Evolutionary conservation across 2,888 invertebrate species (phyloP).

Genomic region (Therioaphis trifolii): DNA sequence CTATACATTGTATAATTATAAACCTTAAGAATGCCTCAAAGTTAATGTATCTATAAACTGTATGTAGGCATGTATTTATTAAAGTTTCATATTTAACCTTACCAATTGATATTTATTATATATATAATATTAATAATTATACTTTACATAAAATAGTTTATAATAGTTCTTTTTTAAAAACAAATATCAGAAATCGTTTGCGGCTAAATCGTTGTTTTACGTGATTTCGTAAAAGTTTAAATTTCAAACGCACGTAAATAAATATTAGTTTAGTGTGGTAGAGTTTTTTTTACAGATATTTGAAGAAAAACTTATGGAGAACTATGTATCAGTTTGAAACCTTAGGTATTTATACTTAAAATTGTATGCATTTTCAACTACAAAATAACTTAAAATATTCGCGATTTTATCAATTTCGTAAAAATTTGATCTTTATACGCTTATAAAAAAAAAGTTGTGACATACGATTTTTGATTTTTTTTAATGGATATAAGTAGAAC

Average conservation of each 20-base stretch:
- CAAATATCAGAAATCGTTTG: constrained; percentile 29
- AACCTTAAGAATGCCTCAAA: constrained; percentile 35
- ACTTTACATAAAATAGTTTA: constrained; percentile 34
- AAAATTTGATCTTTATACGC: constrained; percentile 14
- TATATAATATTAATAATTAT: constrained; percentile 33
- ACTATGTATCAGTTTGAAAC: too few relatives aligned
- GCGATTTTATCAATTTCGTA: too few relatives aligned
- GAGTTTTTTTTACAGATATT: constrained; percentile 25
- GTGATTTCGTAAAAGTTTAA: constrained; percentile 24
- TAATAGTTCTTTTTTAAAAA: too few relatives aligned
- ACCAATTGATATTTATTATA: constrained; percentile 38
- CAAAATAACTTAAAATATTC: constrained; percentile 24
- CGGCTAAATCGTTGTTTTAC: constrained; percentile 15
- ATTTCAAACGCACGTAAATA: neutral
- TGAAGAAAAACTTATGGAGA: too few relatives aligned
- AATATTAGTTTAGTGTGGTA: constrained; percentile 5
- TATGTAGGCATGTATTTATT: constrained; percentile 25
- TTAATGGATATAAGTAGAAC: too few relatives aligned
- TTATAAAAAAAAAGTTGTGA: constrained; percentile 1
- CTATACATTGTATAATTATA: constrained; percentile 28
- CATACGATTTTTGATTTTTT: too few relatives aligned
- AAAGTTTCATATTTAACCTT: constrained; percentile 36
- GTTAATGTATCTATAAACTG: constrained; percentile 33
- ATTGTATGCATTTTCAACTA: too few relatives aligned
- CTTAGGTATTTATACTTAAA: too few relatives aligned